Evolutionary conservation across 2,888 invertebrate genomes (phyloP).

Genomic region (Pristionchus fissidentatus): DNA sequence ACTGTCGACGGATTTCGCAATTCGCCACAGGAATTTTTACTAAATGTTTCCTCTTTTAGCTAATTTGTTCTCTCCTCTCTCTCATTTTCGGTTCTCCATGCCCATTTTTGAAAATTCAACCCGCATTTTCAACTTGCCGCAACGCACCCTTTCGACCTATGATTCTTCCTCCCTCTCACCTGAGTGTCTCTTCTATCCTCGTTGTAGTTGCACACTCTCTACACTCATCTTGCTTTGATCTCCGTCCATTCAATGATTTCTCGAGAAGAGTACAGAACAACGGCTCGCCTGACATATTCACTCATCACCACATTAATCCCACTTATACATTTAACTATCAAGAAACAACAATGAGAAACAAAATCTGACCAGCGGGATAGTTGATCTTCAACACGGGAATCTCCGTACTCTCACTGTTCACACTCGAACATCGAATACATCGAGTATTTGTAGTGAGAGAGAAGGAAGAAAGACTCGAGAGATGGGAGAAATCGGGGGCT

Average conservation of each 20-base stretch:
- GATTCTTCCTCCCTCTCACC: constrained; percentile 1
- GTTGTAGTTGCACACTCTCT: constrained; percentile 51
- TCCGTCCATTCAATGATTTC: constrained; percentile 55
- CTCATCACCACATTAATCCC: not conserved
- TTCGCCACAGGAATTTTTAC: too few relatives aligned
- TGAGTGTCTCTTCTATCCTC: constrained; percentile 55
- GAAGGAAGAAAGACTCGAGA: not conserved
- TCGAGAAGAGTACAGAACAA: constrained; percentile 59
- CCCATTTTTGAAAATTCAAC: too few relatives aligned
- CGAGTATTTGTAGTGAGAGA: constrained; percentile 40
- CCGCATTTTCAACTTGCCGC: too few relatives aligned
- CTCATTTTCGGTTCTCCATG: too few relatives aligned
- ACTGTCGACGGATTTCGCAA: too few relatives aligned
- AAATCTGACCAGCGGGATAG: not conserved
- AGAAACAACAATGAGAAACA: not conserved
- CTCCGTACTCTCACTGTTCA: constrained; percentile 18
- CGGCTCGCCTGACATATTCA: constrained; percentile 37
- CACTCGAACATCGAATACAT: constrained; percentile 37
- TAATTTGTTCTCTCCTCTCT: too few relatives aligned
- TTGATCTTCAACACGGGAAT: not conserved
- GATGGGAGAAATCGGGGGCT: not conserved
- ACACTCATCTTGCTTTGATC: constrained; percentile 53
- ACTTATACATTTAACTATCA: not conserved
- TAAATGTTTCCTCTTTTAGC: too few relatives aligned
- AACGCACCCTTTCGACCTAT: too few relatives aligned